These are phyloP conservation scores for Lycaena phlaeas DNA, from an alignment of 2,888 invertebrate genomes.

Conservation along the genomic window DNA sequence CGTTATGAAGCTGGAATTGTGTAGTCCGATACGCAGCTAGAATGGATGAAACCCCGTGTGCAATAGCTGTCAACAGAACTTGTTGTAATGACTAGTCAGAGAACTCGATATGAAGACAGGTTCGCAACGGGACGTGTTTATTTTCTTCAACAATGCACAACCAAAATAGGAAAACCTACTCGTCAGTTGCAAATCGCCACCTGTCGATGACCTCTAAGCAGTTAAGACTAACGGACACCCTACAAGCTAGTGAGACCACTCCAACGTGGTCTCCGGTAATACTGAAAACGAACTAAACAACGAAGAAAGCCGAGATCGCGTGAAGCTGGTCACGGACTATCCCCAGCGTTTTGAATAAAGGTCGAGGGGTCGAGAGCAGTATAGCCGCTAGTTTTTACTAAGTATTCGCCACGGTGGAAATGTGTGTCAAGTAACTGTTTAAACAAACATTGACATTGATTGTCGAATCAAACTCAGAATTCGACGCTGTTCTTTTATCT, in stretches of 20 bases:
- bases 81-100: conserved; percentile 13
- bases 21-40: conserved; percentile 17
- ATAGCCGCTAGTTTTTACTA: conserved; percentile 50
- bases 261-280: conserved; percentile 23
- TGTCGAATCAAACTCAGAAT: conserved; percentile 47
- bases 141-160: conserved; percentile 47
- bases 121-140: conserved; percentile 41
- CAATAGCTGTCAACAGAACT: conserved; percentile 20
- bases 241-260: conserved; percentile 29
- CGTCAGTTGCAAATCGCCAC: conserved; percentile 65
- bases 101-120: conserved; percentile 21
- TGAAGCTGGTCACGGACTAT: conserved; percentile 34
- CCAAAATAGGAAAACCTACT: conserved; percentile 59
- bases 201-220: conserved; percentile 54
- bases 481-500: conserved; percentile 25
- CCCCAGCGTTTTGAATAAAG: conserved; percentile 55
- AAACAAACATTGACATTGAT: conserved; percentile 53
- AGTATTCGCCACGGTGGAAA: conserved; percentile 38
- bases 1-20: conserved; percentile 18
- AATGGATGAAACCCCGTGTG: conserved; percentile 17
- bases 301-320: conserved; percentile 26
- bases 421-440: conserved; percentile 62
- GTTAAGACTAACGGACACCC: conserved; percentile 53
- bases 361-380: conserved; percentile 59
- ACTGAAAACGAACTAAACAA: conserved; percentile 17